Percentiles rank a stretch among this genome's conserved stretches.
phyloP scores from a whole-genome alignment of 2,797 vertebrate genomes.

The Phoebastria nigripes region DNA sequence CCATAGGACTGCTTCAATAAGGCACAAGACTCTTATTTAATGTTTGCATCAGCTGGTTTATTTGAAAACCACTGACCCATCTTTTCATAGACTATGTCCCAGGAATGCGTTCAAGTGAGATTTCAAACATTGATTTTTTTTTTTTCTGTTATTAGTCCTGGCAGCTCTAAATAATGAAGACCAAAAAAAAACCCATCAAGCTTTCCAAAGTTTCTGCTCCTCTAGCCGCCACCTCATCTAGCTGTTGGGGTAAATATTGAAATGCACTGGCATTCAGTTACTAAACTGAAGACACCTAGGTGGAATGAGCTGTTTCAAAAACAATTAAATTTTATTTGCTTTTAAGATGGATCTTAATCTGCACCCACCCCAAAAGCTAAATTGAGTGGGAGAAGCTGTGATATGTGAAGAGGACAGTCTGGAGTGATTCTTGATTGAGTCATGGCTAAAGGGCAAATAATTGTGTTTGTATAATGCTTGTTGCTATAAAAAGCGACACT shows the following conservation, averaged over 20 bases:
- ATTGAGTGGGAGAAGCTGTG: not conserved
- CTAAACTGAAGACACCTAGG: not conserved
- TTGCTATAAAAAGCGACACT: not conserved
- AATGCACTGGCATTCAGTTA: not conserved
- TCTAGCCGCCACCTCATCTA: not conserved
- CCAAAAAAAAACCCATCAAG: not conserved
- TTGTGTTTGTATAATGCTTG: not conserved
- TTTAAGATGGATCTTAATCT: not conserved
- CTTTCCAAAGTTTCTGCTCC: not conserved
- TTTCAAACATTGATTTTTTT: not conserved
- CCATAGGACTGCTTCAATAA: not conserved
- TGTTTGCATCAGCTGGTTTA: not conserved
- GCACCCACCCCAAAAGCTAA: not conserved
- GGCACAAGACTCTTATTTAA: not conserved
- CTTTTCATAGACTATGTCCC: not conserved
- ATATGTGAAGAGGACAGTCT: not conserved
- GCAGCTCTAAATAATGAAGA: not conserved
- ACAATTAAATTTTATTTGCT: not conserved
- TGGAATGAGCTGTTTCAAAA: not conserved
- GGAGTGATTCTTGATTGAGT: not conserved
- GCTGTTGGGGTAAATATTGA: not conserved
- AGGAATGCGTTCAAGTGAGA: not conserved
- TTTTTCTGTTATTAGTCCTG: not conserved
- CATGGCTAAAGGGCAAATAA: not conserved
- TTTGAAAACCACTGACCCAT: not conserved